phyloP scores from a whole-genome alignment of 2,113 vertebrate genomes.

The Daubentonia madagascariensis region DNA sequence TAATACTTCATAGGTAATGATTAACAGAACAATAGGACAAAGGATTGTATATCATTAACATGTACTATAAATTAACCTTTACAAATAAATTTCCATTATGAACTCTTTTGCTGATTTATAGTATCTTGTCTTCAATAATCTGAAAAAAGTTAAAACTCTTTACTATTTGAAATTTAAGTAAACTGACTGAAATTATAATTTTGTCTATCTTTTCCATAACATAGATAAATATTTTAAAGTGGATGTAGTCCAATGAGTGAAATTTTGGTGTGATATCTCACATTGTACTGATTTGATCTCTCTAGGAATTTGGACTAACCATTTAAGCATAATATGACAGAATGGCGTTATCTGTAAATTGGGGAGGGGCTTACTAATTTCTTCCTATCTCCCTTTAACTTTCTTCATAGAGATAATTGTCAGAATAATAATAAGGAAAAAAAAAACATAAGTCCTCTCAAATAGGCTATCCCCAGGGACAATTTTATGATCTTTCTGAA shows the following conservation, averaged over 20 bases:
- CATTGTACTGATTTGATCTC: background rate
- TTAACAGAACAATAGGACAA: background rate
- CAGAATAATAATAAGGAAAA: background rate
- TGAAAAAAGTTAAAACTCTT: background rate
- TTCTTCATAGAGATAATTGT: background rate
- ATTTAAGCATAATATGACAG: background rate
- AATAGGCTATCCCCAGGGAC: background rate
- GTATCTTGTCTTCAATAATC: background rate
- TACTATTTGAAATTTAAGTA: background rate
- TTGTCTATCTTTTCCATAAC: background rate
- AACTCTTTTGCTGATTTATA: background rate
- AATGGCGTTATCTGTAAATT: background rate
- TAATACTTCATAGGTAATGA: background rate
- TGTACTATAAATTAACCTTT: slow-evolving; percentile 1
- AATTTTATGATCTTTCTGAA: background rate
- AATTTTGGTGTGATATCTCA: background rate
- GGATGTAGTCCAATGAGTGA: background rate
- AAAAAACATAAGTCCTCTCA: background rate
- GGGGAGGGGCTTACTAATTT: background rate
- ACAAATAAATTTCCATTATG: background rate
- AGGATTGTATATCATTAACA: background rate
- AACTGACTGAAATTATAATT: background rate
- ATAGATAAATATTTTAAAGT: background rate
- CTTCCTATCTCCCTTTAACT: background rate
- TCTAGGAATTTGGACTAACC: background rate